Conservation (phyloP, 1,140 invertebrate species). For the Drosophila azteca region DNA sequence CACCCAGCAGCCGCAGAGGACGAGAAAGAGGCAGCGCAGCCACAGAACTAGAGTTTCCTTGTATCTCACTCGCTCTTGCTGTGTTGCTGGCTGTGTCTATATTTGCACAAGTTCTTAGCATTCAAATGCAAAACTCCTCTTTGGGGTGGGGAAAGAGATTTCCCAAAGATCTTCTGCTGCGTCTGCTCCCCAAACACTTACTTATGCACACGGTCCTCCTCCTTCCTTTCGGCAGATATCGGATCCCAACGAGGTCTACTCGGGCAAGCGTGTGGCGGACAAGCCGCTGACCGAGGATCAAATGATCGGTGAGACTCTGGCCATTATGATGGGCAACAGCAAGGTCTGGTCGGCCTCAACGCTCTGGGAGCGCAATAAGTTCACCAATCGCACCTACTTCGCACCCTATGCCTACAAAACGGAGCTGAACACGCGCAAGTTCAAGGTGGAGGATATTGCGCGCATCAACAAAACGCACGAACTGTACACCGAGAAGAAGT, state of each 20-base stretch:
- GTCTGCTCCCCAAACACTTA: slow-evolving; percentile 5
- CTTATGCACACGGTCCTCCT: background rate
- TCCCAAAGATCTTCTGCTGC: background rate
- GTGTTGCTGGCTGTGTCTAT: slow-evolving; percentile 25
- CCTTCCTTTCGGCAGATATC: slow-evolving; percentile 87
- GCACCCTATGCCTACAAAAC: slow-evolving; percentile 97
- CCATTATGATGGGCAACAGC: slow-evolving; percentile 94
- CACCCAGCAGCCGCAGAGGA: slow-evolving; percentile 24
- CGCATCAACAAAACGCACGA: slow-evolving; percentile 91
- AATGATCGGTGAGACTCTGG: slow-evolving; percentile 96
- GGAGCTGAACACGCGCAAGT: slow-evolving; percentile 92
- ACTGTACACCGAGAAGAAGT: slow-evolving; percentile 92
- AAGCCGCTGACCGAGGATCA: slow-evolving; percentile 95
- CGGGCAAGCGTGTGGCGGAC: slow-evolving; percentile 94
- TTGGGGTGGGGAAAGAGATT: slow-evolving; percentile 9
- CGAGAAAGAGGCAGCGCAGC: slow-evolving; percentile 15
- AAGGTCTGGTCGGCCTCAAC: slow-evolving; percentile 96
- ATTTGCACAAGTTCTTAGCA: slow-evolving; percentile 71
- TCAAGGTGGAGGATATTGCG: slow-evolving; percentile 94
- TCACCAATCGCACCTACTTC: slow-evolving; percentile 95
- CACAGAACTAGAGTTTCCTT: slow-evolving; percentile 13
- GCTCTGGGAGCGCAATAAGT: slow-evolving; percentile 98
- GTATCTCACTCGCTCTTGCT: slow-evolving; percentile 13
- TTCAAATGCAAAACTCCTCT: slow-evolving; percentile 22
- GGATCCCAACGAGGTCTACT: slow-evolving; percentile 97